Percentiles rank a stretch among this genome's conserved stretches.
Conservation (phyloP, 1,140 invertebrate genomes). For the Scylla paramamosain region DNA sequence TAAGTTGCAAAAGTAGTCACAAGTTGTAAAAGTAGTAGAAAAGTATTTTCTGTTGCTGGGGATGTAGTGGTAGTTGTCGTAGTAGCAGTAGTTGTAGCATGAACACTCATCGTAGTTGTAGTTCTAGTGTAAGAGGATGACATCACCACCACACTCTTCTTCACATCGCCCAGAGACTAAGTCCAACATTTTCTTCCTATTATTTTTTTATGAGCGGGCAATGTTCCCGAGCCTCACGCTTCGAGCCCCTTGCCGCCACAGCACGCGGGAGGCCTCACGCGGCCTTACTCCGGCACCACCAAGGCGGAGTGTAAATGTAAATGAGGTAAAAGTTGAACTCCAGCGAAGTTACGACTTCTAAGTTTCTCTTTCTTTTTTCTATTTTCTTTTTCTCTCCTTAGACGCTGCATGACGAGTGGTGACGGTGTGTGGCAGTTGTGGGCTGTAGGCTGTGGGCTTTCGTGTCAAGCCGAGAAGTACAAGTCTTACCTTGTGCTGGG, state of each 20-base stretch:
- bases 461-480: neutral
- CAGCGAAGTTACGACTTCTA: neutral
- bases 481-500: slow-evolving; percentile 50
- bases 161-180: neutral
- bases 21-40: no score
- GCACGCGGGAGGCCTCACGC: slow-evolving; percentile 15
- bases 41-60: neutral
- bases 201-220: slow-evolving; percentile 1
- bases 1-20: no score
- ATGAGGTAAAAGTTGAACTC: slow-evolving; percentile 14
- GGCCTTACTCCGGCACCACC: neutral
- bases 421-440: neutral
- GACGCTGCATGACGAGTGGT: neutral
- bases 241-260: neutral
- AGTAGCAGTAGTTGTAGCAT: neutral
- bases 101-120: neutral
- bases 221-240: slow-evolving; percentile 18
- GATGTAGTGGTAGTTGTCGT: neutral
- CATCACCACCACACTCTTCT: neutral
- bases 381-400: neutral
- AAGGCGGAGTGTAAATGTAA: slow-evolving; percentile 13
- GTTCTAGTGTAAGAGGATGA: neutral
- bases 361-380: slow-evolving; percentile 16
- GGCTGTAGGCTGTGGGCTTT: neutral
- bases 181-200: slow-evolving; percentile 1